Evolutionary conservation across 2,113 vertebrate species (phyloP).

Genomic region (Jacana jacana): DNA sequence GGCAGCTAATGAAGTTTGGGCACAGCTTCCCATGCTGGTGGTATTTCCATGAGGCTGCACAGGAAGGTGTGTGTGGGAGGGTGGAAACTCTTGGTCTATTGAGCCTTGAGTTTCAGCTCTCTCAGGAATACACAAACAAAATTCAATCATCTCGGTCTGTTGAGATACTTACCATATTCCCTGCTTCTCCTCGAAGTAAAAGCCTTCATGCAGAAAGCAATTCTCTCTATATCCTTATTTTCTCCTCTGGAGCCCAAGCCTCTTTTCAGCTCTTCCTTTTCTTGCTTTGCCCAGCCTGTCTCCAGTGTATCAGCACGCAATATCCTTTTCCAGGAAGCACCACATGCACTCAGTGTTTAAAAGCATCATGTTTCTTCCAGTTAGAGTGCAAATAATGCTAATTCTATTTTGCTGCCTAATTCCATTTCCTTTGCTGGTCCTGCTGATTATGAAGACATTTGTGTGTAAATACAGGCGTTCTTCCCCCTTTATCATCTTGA

Average conservation of each 20-base stretch:
- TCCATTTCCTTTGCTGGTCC: not conserved
- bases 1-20: not conserved
- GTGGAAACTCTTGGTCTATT: not conserved
- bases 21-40: not conserved
- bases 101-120: not conserved
- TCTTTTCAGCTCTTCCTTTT: not conserved
- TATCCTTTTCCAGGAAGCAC: not conserved
- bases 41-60: not conserved
- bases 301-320: not conserved
- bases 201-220: not conserved
- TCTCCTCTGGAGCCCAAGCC: not conserved
- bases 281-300: not conserved
- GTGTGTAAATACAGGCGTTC: not conserved
- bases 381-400: not conserved
- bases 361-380: not conserved
- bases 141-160: not conserved
- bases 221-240: not conserved
- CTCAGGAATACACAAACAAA: not conserved
- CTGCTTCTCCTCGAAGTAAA: not conserved
- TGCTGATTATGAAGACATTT: conserved; percentile 10
- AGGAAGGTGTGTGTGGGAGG: not conserved
- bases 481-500: not conserved
- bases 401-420: not conserved
- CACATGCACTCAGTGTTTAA: not conserved
- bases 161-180: conserved; percentile 32